Base-by-base conservation (phyloP, 2,888 invertebrate species). In the Electrophaes corylata region DNA sequence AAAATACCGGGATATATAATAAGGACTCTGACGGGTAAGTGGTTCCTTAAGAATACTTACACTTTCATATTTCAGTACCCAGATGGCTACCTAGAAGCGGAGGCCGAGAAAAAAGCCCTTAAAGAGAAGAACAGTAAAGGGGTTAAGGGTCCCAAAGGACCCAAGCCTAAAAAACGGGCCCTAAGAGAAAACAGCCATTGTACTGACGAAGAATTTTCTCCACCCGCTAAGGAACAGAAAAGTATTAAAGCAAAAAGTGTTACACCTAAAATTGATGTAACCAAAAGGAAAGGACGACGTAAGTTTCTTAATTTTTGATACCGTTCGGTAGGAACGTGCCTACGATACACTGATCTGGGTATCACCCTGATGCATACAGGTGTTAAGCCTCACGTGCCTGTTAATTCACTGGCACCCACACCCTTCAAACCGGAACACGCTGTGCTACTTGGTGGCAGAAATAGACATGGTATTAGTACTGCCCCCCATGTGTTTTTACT, bases 51-150 rank as follows among this genome's bases (percentile, higher is more conserved):
- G n/a, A n/a, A n/a, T n/a, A n/a, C n/a, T n/a, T 29, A 29, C 10
- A 2, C 5, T 29, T 29, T 10, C 1, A 29, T 6, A 45, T 43
- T 55, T 0, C 73, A 94, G 94, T 96, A 95, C 78, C 96, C 96
- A 3, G 95, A 95, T 19, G 95, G 95, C 1, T 95, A 94, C 73
- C 76, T 94, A 44, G 95, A 95, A 78, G 94, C 94, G 0, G 92
- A 93, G 72, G 93, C 92, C 0, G 89, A 91, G 65, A 93, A 93
- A 71, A 85, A 85, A 68, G 83, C 83, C 0, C 63, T 78, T 0
- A 87, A 85, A 65, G 75, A 77, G 23, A 81, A 81, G 48, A 76
- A 71, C 5, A 67, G 51, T 16, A 80, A 79, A 46, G 61, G 39
- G 0, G 61, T 64, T 1, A 76, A 73, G 62, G 59, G 55, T n/a